Conservation (phyloP, 2,797 vertebrate genomes). For the Botia almorhae region DNA sequence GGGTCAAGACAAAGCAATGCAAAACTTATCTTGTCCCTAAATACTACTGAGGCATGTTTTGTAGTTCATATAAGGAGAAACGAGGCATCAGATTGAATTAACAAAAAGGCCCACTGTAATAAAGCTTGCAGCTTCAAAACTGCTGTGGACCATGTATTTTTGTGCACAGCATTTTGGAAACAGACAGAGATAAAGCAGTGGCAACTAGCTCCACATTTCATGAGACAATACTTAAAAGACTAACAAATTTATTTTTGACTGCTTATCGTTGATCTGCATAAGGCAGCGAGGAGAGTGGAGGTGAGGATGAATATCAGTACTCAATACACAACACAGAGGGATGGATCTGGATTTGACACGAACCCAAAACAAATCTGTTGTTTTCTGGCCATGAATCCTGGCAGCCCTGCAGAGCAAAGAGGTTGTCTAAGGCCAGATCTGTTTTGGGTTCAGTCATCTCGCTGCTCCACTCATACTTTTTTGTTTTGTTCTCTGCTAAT, state of each 20-base stretch:
- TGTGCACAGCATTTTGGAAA: slow-evolving; percentile 9
- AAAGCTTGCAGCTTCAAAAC: slow-evolving; percentile 33
- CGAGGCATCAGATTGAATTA: slow-evolving; percentile 32
- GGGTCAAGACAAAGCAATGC: background rate
- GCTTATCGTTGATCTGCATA: slow-evolving; percentile 23
- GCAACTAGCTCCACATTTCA: slow-evolving; percentile 21
- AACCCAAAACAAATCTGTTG: slow-evolving; percentile 49
- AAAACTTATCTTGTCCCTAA: slow-evolving; percentile 37
- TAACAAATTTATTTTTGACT: background rate
- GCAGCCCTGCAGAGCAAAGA: slow-evolving; percentile 34
- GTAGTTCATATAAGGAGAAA: slow-evolving; percentile 39
- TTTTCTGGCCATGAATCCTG: slow-evolving; percentile 44
- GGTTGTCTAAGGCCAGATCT: slow-evolving; percentile 48
- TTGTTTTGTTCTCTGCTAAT: slow-evolving; percentile 37
- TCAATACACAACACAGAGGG: slow-evolving; percentile 30
- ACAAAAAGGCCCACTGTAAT: slow-evolving; percentile 11
- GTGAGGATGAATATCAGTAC: slow-evolving; percentile 9
- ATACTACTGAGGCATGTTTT: background rate
- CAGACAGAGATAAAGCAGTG: slow-evolving; percentile 10
- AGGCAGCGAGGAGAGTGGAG: background rate
- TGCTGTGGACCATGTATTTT: slow-evolving; percentile 8
- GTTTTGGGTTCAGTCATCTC: slow-evolving; percentile 46
- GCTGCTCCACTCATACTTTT: slow-evolving; percentile 31
- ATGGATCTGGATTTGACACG: slow-evolving; percentile 37
- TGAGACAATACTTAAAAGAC: slow-evolving; percentile 8